Percentiles rank a stretch among this genome's conserved stretches.
phyloP scores from a whole-genome alignment of 2,888 invertebrate species.

The Diarsia brunnea region DNA sequence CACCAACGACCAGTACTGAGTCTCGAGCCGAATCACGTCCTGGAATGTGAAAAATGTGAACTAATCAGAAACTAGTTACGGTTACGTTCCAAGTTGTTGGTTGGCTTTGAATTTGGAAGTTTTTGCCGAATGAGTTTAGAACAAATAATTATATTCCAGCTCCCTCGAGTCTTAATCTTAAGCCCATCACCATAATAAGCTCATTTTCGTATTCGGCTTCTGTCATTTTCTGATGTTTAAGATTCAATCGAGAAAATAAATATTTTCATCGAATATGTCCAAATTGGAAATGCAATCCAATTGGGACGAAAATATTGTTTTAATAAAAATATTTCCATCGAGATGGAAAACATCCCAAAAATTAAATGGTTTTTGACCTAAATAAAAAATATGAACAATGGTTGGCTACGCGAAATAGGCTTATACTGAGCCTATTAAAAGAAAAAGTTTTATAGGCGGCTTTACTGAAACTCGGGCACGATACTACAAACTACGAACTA shows the following conservation, averaged over 20 bases:
- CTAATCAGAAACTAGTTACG: not conserved
- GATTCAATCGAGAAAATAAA: not conserved
- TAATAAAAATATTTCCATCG: not conserved
- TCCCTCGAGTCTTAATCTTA: not conserved
- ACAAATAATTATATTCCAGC: not conserved
- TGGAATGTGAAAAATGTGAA: constrained; percentile 76
- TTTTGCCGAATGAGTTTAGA: not conserved
- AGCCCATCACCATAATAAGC: not conserved
- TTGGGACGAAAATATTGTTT: not conserved
- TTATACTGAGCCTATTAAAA: constrained; percentile 39
- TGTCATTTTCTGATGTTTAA: not conserved
- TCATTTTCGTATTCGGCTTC: not conserved
- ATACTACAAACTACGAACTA: constrained; percentile 45
- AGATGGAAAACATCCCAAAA: too few species aligned
- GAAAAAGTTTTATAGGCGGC: constrained; percentile 60
- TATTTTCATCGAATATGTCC: not conserved
- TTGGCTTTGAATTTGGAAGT: not conserved
- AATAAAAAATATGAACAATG: constrained; percentile 18
- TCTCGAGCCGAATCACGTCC: constrained; percentile 97
- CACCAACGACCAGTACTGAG: constrained; percentile 98
- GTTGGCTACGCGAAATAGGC: constrained; percentile 22
- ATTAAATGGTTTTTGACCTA: not conserved
- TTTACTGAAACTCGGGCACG: constrained; percentile 35
- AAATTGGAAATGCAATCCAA: not conserved
- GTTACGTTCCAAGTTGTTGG: not conserved